Conservation (phyloP, 2,888 invertebrate species). For the Eupithecia subfuscata region DNA sequence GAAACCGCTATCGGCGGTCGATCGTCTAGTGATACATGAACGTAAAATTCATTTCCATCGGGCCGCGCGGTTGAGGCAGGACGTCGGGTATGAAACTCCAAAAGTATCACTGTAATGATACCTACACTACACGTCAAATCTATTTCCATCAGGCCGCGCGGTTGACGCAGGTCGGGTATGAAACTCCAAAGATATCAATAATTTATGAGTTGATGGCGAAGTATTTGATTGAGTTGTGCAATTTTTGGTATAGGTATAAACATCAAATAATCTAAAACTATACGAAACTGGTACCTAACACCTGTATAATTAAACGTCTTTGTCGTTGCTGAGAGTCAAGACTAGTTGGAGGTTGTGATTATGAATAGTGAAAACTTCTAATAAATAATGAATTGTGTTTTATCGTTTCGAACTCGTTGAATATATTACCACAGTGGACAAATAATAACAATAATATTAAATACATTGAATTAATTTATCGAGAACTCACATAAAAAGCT, state of each 20-base stretch:
- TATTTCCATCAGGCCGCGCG: too few species aligned
- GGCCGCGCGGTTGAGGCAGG: too few species aligned
- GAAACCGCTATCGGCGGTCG: too few species aligned
- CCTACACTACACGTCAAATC: too few species aligned
- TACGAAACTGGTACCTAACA: neutral
- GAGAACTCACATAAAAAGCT: neutral
- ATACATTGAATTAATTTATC: too few species aligned
- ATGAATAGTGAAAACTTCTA: neutral
- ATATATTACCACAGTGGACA: neutral
- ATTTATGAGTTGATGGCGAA: neutral
- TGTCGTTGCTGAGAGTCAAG: neutral
- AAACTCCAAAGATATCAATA: neutral
- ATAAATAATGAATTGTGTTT: neutral
- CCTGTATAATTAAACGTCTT: neutral
- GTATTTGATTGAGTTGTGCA: neutral
- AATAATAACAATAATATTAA: too few species aligned
- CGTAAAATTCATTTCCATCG: too few species aligned
- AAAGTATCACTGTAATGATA: too few species aligned
- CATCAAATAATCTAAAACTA: neutral
- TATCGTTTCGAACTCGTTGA: neutral
- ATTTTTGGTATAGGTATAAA: neutral
- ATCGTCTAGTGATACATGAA: too few species aligned
- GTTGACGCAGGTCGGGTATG: neutral
- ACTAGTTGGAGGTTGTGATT: neutral
- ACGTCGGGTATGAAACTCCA: too few species aligned